A percentile compares a stretch with the other conserved stretches of the same genome.
Evolutionary conservation across 1,140 invertebrate species (phyloP).

Genomic region (Parasteatoda tepidariorum): DNA sequence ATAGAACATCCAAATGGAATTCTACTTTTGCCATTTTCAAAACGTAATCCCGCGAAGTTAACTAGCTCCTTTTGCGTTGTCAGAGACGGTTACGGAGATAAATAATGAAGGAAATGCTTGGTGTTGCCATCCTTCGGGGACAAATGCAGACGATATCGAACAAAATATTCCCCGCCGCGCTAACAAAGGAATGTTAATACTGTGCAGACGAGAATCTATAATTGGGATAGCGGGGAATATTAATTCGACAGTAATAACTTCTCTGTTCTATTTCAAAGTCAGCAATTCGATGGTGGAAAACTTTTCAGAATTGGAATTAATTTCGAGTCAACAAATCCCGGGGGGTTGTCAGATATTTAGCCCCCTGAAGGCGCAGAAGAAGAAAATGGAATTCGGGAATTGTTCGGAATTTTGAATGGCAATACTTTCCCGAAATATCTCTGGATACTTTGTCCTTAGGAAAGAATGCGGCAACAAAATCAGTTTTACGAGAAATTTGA

Average conservation of each 20-base stretch:
- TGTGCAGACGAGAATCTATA: constrained; percentile 18
- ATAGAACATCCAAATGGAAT: neutral
- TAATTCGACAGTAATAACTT: constrained; percentile 43
- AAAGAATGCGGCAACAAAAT: neutral
- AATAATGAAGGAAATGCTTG: neutral
- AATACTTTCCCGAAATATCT: neutral
- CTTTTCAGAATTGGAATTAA: constrained; percentile 38
- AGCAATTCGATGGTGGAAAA: constrained; percentile 5
- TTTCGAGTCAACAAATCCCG: constrained; percentile 18
- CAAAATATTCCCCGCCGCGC: neutral
- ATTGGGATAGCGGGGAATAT: constrained; percentile 32
- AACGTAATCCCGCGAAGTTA: neutral
- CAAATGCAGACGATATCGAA: constrained; percentile 14
- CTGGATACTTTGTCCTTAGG: neutral
- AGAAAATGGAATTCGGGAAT: constrained; percentile 15
- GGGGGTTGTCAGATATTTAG: neutral
- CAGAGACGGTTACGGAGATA: neutral
- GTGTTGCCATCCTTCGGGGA: neutral
- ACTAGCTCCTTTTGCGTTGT: neutral
- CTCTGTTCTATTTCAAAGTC: constrained; percentile 5
- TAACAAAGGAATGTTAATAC: constrained; percentile 48
- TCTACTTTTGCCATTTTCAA: neutral
- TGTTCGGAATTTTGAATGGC: constrained; percentile 8
- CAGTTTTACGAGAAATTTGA: no score
- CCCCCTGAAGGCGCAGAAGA: neutral